Percentiles rank a stretch among this genome's conserved stretches.
phyloP scores from a whole-genome alignment of 2,113 vertebrate species.

The Nipponia nippon region DNA sequence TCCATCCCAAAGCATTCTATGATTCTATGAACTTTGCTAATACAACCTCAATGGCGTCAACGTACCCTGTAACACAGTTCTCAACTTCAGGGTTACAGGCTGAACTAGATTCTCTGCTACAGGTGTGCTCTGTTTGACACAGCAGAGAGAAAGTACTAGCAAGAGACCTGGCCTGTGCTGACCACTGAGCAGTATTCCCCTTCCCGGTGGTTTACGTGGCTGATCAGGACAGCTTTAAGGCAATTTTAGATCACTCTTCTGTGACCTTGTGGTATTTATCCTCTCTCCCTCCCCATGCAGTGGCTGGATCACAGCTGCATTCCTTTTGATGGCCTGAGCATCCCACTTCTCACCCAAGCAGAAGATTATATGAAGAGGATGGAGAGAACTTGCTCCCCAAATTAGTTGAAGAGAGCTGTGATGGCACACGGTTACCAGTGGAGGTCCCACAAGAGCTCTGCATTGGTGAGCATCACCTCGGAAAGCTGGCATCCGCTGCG shows the following conservation, averaged over 20 bases:
- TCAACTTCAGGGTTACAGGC: not conserved
- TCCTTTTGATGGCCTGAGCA: not conserved
- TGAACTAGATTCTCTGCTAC: not conserved
- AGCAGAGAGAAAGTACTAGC: not conserved
- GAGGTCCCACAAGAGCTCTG: not conserved
- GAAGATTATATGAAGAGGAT: not conserved
- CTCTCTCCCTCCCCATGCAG: not conserved
- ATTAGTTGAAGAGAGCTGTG: not conserved
- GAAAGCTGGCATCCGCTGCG: fast-evolving
- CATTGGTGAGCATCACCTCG: fast-evolving
- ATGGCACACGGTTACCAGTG: not conserved
- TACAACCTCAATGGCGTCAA: not conserved
- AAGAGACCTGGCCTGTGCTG: not conserved
- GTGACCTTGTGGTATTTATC: not conserved
- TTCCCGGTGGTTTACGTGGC: fast-evolving
- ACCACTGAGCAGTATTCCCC: not conserved
- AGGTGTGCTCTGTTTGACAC: not conserved
- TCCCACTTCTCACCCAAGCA: not conserved
- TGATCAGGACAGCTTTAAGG: not conserved
- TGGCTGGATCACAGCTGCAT: not conserved
- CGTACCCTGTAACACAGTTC: not conserved
- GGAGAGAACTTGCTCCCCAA: not conserved
- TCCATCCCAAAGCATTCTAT: too few species aligned
- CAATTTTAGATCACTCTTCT: not conserved
- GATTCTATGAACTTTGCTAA: not conserved